A percentile compares a stretch with the other conserved stretches of the same genome.
These are phyloP conservation scores for Drosophila melanocephala DNA, from an alignment of 2,888 invertebrate species.

Conservation along the genomic window DNA sequence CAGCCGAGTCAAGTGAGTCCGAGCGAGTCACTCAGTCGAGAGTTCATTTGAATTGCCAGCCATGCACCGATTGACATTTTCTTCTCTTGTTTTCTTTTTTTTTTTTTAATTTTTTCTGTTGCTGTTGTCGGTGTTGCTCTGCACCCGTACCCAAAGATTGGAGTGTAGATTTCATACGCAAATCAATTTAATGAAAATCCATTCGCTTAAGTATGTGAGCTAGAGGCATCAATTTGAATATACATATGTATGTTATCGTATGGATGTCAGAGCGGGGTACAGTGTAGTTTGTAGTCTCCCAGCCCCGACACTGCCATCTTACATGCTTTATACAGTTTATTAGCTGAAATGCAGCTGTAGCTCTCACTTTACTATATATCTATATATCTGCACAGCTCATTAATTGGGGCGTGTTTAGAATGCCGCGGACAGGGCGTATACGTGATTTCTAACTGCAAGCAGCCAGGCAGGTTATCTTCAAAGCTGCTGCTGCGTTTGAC, in stretches of 20 bases:
- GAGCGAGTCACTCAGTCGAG: constrained; percentile 18
- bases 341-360: constrained; percentile 6
- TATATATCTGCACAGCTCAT: constrained; percentile 7
- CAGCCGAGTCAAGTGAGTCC: constrained; percentile 42
- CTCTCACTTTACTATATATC: background rate
- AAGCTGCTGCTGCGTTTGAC: constrained; percentile 20
- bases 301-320: background rate
- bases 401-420: constrained; percentile 36
- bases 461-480: constrained; percentile 13
- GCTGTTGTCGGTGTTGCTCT: background rate
- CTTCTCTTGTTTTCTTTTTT: background rate
- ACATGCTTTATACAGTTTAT: background rate
- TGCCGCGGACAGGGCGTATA: constrained; percentile 47
- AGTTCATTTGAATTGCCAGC: constrained; percentile 45
- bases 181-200: background rate
- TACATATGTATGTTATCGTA: no score
- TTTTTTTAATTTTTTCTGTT: background rate
- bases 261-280: background rate
- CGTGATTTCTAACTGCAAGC: constrained; percentile 35
- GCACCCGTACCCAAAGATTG: background rate
- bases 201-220: background rate
- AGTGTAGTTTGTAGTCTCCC: background rate
- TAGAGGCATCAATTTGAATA: background rate
- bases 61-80: constrained; percentile 33
- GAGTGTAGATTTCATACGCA: background rate